Base-by-base conservation (phyloP, 92 coral and sea anemone species). In the Anthopleura xanthogrammica region DNA sequence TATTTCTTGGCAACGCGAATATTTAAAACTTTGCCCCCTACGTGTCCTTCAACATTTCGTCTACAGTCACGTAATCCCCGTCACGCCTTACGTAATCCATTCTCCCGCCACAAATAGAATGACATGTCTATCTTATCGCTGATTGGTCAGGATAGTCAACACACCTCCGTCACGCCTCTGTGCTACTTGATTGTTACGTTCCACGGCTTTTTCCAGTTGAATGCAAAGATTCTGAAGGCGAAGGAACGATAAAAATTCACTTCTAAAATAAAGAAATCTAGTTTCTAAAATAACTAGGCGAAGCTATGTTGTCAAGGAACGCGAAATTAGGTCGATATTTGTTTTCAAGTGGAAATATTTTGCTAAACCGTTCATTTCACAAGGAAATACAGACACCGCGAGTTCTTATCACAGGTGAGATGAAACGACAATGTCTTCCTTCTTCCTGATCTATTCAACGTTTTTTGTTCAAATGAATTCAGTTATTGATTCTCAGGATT, bases 381-480 rank as follows among this genome's bases (percentile, higher is more conserved):
- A 68, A 82, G 76, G 72, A 79, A 17, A 46, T 74, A 19, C 65
- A 77, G 57, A 75, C 91, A 13, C 94, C 97, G 16, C 89, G 97
- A 40, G 90, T 93, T 82, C 86, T 93, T 50, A 91, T 93, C 50
- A 93, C 97, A 81, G 97, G 97, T 93, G 43, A 62, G 70, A 62
- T 7, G 12, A 62, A 9, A 58, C 64, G 64, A 58, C 64, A 58
- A 58, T 4, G 7, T 9, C 12, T n/a, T 62, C 12, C 12, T 62
- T 62, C 70, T 58, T 64, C 72, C 72, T 64, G 40, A 29, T 64
- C 5, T 2, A 46, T 5, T 46, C 50, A 46, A 20, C 4, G 24
- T 20, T 64, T 64, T 57, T 64, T 64, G 36, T 22, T n/a, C 19
- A 64, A 64, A 64, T 64, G 12, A 20, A 22, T 20, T n/a, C 36